Percentiles rank a stretch among this genome's conserved stretches.
phyloP scores from a whole-genome alignment of 2,888 invertebrate species.

The Neoscelio sp. region DNA sequence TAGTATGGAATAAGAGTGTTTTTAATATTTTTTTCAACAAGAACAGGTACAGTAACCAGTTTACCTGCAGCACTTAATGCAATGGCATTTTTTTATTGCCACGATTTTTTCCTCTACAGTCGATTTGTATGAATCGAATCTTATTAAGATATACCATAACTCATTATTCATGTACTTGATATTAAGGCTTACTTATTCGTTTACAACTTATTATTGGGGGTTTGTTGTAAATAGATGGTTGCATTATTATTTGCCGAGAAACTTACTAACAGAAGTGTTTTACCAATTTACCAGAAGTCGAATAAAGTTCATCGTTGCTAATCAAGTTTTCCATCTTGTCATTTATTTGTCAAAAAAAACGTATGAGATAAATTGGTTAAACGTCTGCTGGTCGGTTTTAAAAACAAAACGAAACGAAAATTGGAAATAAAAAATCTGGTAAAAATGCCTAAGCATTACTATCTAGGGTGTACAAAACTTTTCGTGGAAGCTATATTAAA shows the following conservation, averaged over 20 bases:
- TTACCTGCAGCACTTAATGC: slow-evolving; percentile 79
- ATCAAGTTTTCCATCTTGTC: neutral
- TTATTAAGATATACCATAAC: slow-evolving; percentile 63
- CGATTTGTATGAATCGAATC: slow-evolving; percentile 68
- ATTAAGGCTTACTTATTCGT: slow-evolving; percentile 70
- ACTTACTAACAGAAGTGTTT: slow-evolving; percentile 52
- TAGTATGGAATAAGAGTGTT: slow-evolving; percentile 82
- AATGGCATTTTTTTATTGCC: slow-evolving; percentile 53
- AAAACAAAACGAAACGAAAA: slow-evolving; percentile 22
- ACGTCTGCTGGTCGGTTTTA: slow-evolving; percentile 26
- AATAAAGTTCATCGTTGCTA: neutral
- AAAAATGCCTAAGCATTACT: slow-evolving; percentile 49
- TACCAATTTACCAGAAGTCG: slow-evolving; percentile 12
- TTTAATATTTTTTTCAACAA: slow-evolving; percentile 81
- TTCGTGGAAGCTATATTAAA: slow-evolving; percentile 59
- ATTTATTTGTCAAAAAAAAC: neutral
- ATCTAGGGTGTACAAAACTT: slow-evolving; percentile 60
- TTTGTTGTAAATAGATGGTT: slow-evolving; percentile 51
- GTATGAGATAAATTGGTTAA: slow-evolving; percentile 24
- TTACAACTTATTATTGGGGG: slow-evolving; percentile 62
- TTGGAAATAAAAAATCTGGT: slow-evolving; percentile 33
- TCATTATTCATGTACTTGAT: slow-evolving; percentile 64
- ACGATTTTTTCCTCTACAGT: slow-evolving; percentile 63
- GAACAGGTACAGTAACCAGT: slow-evolving; percentile 82
- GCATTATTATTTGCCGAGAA: slow-evolving; percentile 42